phyloP scores from a whole-genome alignment of 2,888 invertebrate genomes.

The Sclerodermus sp. region DNA sequence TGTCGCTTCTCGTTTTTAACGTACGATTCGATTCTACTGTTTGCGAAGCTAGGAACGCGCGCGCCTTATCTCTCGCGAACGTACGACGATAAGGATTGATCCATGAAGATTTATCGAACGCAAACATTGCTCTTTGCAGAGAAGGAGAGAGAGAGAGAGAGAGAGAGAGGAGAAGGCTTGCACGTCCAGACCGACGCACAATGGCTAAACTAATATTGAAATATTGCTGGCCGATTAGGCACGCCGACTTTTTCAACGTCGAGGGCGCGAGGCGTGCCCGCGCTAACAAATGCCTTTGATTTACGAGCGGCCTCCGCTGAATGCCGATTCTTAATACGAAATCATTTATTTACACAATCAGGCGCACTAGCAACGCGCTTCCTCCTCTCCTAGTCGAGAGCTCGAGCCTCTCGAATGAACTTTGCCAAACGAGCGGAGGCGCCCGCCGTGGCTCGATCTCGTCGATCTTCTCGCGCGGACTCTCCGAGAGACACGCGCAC shows the following conservation, averaged over 20 bases:
- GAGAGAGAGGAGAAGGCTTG: constrained; percentile 2
- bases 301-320: constrained; percentile 5
- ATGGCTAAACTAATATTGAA: constrained; percentile 57
- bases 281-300: constrained; percentile 38
- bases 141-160: constrained; percentile 8
- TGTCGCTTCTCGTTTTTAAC: too few species aligned
- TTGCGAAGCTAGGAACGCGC: too few species aligned
- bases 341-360: constrained; percentile 32
- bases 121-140: background rate
- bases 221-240: constrained; percentile 50
- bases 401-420: too few species aligned
- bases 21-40: too few species aligned
- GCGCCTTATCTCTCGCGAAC: too few species aligned
- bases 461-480: too few species aligned
- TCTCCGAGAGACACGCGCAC: too few species aligned
- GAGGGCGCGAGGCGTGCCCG: constrained; percentile 42
- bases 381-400: too few species aligned
- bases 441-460: too few species aligned
- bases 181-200: constrained; percentile 29
- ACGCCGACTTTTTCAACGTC: constrained; percentile 50
- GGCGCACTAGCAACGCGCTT: constrained; percentile 34
- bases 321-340: constrained; percentile 2
- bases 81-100: too few species aligned
- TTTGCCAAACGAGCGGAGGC: too few species aligned
- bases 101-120: background rate